phyloP scores from a whole-genome alignment of 2,888 invertebrate genomes.

The Chydorus sphaericus region DNA sequence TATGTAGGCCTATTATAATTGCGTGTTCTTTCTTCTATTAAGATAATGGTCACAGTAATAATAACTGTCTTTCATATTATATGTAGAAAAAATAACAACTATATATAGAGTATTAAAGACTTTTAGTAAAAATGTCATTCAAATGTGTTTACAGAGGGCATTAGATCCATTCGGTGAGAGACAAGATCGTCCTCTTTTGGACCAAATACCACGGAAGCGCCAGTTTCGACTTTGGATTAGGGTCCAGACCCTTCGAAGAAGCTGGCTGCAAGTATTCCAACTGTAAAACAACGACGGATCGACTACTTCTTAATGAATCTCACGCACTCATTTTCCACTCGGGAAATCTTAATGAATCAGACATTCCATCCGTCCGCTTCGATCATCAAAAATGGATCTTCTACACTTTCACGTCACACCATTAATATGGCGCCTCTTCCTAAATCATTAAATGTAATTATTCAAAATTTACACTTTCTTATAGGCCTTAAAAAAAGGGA shows the following conservation, averaged over 20 bases:
- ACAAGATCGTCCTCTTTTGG: conserved; percentile 9
- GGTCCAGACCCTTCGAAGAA: conserved; percentile 6
- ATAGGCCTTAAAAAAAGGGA: too few species aligned
- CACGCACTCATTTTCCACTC: conserved; percentile 13
- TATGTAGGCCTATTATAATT: too few species aligned
- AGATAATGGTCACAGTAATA: too few species aligned
- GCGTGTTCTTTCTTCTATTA: too few species aligned
- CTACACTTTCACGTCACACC: conserved; percentile 3
- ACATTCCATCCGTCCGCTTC: conserved; percentile 5
- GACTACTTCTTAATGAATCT: conserved; percentile 2
- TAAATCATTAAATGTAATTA: background rate
- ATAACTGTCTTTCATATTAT: too few species aligned
- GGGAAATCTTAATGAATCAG: background rate
- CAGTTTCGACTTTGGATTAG: conserved; percentile 8
- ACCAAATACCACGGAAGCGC: conserved; percentile 10
- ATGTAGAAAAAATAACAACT: too few species aligned
- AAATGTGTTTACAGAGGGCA: too few species aligned
- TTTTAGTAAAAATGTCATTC: too few species aligned
- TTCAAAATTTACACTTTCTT: too few species aligned
- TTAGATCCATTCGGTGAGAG: background rate
- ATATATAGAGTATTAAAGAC: too few species aligned
- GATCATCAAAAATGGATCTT: conserved; percentile 8
- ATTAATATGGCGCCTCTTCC: background rate
- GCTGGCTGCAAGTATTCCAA: background rate
- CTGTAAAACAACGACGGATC: conserved; percentile 3